phyloP scores from a whole-genome alignment of 2,888 invertebrate species.

The Volucella inflata region DNA sequence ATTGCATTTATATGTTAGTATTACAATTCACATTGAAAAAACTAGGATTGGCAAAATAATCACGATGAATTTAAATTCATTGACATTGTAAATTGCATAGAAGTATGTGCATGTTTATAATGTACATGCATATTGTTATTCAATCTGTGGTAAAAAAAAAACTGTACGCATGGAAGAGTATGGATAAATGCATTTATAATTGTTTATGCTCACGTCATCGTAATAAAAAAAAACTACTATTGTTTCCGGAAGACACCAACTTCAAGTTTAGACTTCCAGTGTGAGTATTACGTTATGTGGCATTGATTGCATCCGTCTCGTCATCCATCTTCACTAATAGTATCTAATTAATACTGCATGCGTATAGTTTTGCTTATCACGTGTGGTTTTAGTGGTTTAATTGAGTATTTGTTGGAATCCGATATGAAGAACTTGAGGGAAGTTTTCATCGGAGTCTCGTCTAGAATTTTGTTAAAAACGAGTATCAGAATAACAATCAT shows the following conservation, averaged over 20 bases:
- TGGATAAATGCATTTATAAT: slow-evolving; percentile 61
- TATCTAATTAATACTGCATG: slow-evolving; percentile 47
- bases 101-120: not conserved
- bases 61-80: no score
- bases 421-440: slow-evolving; percentile 45
- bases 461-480: slow-evolving; percentile 20
- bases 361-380: slow-evolving; percentile 27
- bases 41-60: no score
- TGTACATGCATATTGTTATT: slow-evolving; percentile 25
- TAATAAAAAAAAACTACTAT: slow-evolving; percentile 28
- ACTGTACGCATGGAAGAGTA: slow-evolving; percentile 19
- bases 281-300: slow-evolving; percentile 33
- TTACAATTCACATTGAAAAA: no score
- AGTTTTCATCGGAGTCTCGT: slow-evolving; percentile 16
- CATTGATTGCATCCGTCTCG: slow-evolving; percentile 68
- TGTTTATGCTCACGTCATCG: slow-evolving; percentile 34
- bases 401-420: not conserved
- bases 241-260: slow-evolving; percentile 65
- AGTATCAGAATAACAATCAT: slow-evolving; percentile 33
- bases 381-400: slow-evolving; percentile 58
- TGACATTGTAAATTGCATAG: no score
- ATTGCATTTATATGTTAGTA: no score
- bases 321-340: slow-evolving; percentile 28
- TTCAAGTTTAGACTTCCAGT: slow-evolving; percentile 35
- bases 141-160: slow-evolving; percentile 39